These are phyloP conservation scores for Mya arenaria DNA, from an alignment of 1,140 invertebrate genomes.

Conservation along the genomic window DNA sequence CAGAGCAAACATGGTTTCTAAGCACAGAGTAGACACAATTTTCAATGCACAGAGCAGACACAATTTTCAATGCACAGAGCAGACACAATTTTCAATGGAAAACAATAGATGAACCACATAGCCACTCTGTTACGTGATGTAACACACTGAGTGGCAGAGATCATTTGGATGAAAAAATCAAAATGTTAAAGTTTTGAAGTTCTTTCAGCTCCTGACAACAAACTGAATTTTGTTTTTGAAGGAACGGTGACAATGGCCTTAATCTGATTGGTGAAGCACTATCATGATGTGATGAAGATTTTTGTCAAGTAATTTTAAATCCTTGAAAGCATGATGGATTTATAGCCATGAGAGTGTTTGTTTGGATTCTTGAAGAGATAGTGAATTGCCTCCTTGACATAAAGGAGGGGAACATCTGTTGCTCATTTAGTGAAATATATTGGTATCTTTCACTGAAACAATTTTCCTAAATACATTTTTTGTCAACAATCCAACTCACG, in stretches of 20 bases:
- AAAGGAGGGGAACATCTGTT: neutral
- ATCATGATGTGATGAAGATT: too few species aligned
- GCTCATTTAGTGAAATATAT: neutral
- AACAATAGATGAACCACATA: too few species aligned
- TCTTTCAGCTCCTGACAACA: too few species aligned
- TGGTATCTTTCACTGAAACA: neutral
- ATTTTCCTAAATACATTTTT: neutral
- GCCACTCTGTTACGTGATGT: too few species aligned
- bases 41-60: neutral
- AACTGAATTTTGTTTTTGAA: too few species aligned
- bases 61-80: neutral
- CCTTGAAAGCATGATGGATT: neutral
- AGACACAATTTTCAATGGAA: too few species aligned
- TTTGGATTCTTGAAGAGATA: neutral
- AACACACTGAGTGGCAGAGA: too few species aligned
- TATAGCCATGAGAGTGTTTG: neutral
- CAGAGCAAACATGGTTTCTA: neutral
- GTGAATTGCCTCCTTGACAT: neutral
- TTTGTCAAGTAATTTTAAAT: neutral
- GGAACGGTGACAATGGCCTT: too few species aligned
- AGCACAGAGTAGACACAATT: neutral
- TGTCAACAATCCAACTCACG: conserved; percentile 80
- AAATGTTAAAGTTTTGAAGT: too few species aligned
- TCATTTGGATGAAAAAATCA: too few species aligned
- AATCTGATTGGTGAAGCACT: too few species aligned